These are phyloP conservation scores for Cyclophora albipunctata DNA, from an alignment of 2,888 invertebrate genomes.

Conservation along the genomic window DNA sequence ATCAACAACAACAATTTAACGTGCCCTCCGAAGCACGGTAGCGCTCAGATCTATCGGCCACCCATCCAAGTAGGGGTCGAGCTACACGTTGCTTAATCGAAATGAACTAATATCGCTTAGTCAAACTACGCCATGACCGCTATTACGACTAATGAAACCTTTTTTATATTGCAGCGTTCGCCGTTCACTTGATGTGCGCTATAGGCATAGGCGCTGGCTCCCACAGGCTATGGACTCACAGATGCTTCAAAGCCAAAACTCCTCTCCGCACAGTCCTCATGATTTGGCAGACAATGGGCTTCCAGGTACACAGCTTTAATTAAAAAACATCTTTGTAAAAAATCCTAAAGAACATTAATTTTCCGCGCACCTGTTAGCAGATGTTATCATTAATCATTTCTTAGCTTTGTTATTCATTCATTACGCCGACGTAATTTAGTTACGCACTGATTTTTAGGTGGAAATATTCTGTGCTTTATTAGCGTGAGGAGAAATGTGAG, in stretches of 20 bases:
- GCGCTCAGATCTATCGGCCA: too few relatives aligned
- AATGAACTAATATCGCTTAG: too few relatives aligned
- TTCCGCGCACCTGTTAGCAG: constrained; percentile 11
- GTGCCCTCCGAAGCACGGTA: too few relatives aligned
- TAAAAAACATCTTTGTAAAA: neutral
- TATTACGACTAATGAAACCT: too few relatives aligned
- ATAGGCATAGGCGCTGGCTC: constrained; percentile 95
- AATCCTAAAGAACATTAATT: constrained; percentile 13
- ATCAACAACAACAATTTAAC: too few relatives aligned
- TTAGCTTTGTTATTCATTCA: constrained; percentile 7
- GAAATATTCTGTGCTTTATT: neutral
- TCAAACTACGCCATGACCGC: too few relatives aligned
- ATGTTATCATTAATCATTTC: constrained; percentile 17
- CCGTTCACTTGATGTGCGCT: constrained; percentile 81
- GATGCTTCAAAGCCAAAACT: constrained; percentile 91
- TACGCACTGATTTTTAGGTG: too few relatives aligned
- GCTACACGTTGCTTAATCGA: too few relatives aligned
- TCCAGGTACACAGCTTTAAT: constrained; percentile 77
- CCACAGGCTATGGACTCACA: constrained; percentile 96
- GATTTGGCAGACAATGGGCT: constrained; percentile 88
- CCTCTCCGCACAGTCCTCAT: constrained; percentile 89
- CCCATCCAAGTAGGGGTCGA: too few relatives aligned
- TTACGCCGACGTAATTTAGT: too few relatives aligned
- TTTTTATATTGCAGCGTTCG: constrained; percentile 69
- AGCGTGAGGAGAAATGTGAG: too few relatives aligned